Percentiles rank a stretch among this genome's conserved stretches.
Conservation (phyloP, 2,888 invertebrate genomes). For the Netelia melanura region DNA sequence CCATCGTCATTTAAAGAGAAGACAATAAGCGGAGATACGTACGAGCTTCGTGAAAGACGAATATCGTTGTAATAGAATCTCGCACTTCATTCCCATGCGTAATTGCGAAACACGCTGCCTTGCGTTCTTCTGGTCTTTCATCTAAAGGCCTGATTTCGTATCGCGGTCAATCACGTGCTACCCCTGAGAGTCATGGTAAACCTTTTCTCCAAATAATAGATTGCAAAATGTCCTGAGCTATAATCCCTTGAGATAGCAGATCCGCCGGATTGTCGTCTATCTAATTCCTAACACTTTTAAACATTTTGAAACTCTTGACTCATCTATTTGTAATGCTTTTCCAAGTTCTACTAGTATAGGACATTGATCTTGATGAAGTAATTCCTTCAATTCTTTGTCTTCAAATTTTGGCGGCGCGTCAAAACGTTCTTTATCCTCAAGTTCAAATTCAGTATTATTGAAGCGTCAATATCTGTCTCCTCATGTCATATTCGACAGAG, state of each 20-base stretch:
- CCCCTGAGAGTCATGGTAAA: conserved; percentile 40
- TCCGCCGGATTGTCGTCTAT: conserved; percentile 46
- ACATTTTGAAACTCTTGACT: conserved; percentile 36
- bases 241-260: conserved; percentile 33
- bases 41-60: conserved; percentile 33
- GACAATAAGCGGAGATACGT: conserved; percentile 35
- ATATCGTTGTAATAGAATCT: neutral
- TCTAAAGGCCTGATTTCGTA: neutral
- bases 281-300: conserved; percentile 9
- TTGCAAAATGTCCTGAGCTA: neutral
- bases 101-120: neutral
- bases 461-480: no score
- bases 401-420: conserved; percentile 6
- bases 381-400: conserved; percentile 41
- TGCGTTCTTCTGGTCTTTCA: neutral
- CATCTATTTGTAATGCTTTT: conserved; percentile 34
- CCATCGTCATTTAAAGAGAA: conserved; percentile 17
- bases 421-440: conserved; percentile 23
- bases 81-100: neutral
- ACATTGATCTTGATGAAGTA: conserved; percentile 42
- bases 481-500: no score
- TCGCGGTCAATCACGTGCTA: neutral
- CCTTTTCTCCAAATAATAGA: conserved; percentile 44
- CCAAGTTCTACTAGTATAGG: conserved; percentile 18
- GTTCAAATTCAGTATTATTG: no score